Evolutionary conservation across 2,888 invertebrate genomes (phyloP).

Genomic region (Lithophane semibrunnea): DNA sequence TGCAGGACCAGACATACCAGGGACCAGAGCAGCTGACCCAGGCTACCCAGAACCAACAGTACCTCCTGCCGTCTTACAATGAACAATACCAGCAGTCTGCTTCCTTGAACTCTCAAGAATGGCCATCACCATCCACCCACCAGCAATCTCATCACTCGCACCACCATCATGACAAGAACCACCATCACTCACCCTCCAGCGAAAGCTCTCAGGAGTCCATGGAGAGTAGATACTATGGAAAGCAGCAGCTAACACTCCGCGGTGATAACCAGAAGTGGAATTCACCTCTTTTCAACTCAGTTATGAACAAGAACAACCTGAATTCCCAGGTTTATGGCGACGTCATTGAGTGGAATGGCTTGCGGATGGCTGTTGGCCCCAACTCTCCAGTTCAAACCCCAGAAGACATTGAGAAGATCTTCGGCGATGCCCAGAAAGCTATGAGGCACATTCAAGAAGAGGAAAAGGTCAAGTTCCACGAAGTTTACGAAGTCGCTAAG

Average conservation of each 20-base stretch:
- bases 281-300: conserved; percentile 65
- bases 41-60: conserved; percentile 20
- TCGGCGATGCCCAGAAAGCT: conserved; percentile 78
- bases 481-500: conserved; percentile 69
- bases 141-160: conserved; percentile 16
- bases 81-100: conserved; percentile 26
- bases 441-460: conserved; percentile 78
- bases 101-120: conserved; percentile 34
- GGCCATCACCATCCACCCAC: conserved; percentile 10
- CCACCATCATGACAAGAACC: conserved; percentile 42
- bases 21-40: conserved; percentile 18
- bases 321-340: conserved; percentile 63
- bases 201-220: conserved; percentile 65
- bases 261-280: conserved; percentile 64
- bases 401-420: conserved; percentile 80
- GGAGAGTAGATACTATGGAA: conserved; percentile 40
- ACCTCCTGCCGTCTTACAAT: conserved; percentile 14
- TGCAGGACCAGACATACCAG: conserved; percentile 26
- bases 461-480: conserved; percentile 78
- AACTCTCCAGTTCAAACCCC: conserved; percentile 66
- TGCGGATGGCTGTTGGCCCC: conserved; percentile 71
- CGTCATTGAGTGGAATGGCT: conserved; percentile 72
- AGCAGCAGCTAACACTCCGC: conserved; percentile 9
- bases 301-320: conserved; percentile 66
- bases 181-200: conserved; percentile 48